Conservation (phyloP, 2,888 invertebrate genomes). For the Drosophila sordidula region DNA sequence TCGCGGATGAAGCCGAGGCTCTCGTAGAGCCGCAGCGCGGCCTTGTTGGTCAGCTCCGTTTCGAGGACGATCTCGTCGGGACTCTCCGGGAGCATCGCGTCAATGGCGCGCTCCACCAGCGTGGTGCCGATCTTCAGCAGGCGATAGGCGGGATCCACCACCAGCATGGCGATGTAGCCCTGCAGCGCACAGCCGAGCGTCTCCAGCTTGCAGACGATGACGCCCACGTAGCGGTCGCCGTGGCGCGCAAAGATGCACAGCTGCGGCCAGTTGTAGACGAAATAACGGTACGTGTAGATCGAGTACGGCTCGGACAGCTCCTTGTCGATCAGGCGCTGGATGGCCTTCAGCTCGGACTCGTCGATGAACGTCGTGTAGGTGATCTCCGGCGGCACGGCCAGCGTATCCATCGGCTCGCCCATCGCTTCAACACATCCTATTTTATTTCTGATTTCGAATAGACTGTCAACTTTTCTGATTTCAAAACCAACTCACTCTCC, state of each 20-base stretch:
- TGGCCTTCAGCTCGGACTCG: slow-evolving; percentile 46
- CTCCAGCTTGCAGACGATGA: slow-evolving; percentile 61
- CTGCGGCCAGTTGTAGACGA: slow-evolving; percentile 69
- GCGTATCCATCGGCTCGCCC: slow-evolving; percentile 11
- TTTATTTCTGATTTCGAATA: not conserved
- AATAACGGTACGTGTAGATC: slow-evolving; percentile 72
- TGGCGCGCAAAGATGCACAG: slow-evolving; percentile 61
- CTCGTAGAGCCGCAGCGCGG: slow-evolving; percentile 97
- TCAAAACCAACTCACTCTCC: not conserved
- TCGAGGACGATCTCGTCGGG: slow-evolving; percentile 99
- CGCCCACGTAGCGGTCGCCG: slow-evolving; percentile 61
- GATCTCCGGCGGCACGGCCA: slow-evolving; percentile 80
- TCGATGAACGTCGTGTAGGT: slow-evolving; percentile 36
- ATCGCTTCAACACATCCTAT: slow-evolving; percentile 24
- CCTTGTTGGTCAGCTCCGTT: slow-evolving; percentile 99
- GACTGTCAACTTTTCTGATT: not conserved
- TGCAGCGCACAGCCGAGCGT: not conserved
- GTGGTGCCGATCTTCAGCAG: slow-evolving; percentile 47
- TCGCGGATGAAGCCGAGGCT: slow-evolving; percentile 99
- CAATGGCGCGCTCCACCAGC: slow-evolving; percentile 58
- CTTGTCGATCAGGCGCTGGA: slow-evolving; percentile 47
- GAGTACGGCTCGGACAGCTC: slow-evolving; percentile 71
- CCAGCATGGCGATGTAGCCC: slow-evolving; percentile 70
- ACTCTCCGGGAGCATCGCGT: slow-evolving; percentile 97
- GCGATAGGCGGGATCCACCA: slow-evolving; percentile 64